These are phyloP conservation scores for Sinhomidia bicolor DNA, from an alignment of 2,888 invertebrate genomes.

Conservation along the genomic window DNA sequence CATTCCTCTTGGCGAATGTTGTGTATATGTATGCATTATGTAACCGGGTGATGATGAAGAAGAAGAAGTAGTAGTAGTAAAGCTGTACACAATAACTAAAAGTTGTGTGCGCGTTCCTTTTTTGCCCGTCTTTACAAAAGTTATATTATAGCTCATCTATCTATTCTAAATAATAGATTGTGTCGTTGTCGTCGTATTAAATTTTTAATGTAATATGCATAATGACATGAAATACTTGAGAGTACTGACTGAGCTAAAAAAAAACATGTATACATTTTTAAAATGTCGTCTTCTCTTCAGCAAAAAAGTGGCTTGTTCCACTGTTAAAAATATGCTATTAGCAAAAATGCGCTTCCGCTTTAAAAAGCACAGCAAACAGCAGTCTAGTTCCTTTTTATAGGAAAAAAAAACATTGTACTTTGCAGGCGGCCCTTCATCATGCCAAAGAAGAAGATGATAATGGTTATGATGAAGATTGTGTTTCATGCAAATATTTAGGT, in stretches of 20 bases:
- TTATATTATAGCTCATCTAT: not conserved
- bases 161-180: constrained; percentile 7
- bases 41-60: not conserved
- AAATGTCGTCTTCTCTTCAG: not conserved
- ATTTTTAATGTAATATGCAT: constrained; percentile 22
- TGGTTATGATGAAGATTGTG: not conserved
- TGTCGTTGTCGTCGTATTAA: constrained; percentile 10
- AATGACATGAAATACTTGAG: not conserved
- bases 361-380: not conserved
- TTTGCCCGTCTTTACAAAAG: not conserved
- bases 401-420: too few relatives aligned
- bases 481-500: too few relatives aligned
- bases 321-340: not conserved
- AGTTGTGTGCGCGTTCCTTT: not conserved
- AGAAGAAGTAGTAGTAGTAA: not conserved
- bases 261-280: not conserved
- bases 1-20: not conserved
- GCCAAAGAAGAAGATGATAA: not conserved
- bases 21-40: not conserved
- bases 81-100: not conserved
- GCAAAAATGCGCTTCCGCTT: not conserved
- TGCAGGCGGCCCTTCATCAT: not conserved
- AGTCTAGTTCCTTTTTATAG: not conserved
- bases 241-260: not conserved
- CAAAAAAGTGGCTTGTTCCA: not conserved